Evolutionary conservation across 2,113 vertebrate species (phyloP).

Genomic region (Pogonocichla stellata): DNA sequence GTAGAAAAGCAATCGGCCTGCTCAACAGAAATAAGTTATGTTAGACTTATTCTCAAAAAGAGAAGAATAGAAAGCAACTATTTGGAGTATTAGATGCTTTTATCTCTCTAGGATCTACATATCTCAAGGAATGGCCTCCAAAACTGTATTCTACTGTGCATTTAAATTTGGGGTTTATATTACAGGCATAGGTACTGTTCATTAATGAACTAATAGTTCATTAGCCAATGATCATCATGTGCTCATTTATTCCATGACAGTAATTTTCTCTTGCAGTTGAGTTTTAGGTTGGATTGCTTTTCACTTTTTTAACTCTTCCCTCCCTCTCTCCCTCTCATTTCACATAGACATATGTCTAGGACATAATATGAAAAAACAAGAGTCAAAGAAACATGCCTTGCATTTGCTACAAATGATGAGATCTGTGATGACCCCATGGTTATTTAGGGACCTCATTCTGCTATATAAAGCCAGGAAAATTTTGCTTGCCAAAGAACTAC

Average conservation of each 20-base stretch:
- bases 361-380: not conserved
- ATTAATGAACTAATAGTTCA: not conserved
- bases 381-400: not conserved
- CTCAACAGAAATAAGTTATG: not conserved
- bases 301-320: not conserved
- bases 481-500: not conserved
- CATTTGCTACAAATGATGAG: not conserved
- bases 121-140: not conserved
- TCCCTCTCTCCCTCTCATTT: not conserved
- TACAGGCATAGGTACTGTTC: not conserved
- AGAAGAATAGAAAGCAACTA: not conserved
- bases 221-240: not conserved
- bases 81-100: not conserved
- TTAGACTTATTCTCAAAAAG: not conserved
- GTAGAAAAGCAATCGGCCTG: not conserved
- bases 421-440: not conserved
- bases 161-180: not conserved
- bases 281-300: not conserved
- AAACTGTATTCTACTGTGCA: not conserved
- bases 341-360: not conserved
- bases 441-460: not conserved
- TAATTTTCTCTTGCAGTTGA: not conserved
- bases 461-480: not conserved
- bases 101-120: not conserved
- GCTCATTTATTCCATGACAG: not conserved